Base-by-base conservation (phyloP, 2,797 vertebrate species). In the Carapus acus region DNA sequence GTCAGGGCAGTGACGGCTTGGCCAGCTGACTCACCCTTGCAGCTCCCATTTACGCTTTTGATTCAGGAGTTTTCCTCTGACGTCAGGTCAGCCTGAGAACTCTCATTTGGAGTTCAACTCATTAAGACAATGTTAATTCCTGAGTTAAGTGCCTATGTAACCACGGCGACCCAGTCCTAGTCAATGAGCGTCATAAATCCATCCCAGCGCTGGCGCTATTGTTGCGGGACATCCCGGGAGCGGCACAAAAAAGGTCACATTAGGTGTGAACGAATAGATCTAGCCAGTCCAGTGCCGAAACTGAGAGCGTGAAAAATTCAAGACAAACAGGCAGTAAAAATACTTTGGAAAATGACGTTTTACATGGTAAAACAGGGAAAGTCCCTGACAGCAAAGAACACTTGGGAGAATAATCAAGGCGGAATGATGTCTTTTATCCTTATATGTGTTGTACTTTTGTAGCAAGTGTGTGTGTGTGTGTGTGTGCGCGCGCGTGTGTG, bases 71-170 rank as follows among this genome's bases (percentile, higher is more conserved):
- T 65, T 72, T 61, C 65, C 68, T 77, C 72, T 86, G 85, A 86
- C 83, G 83, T 88, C 83, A 84, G 60, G 27, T 39, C 38, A 7
- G 44, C 49, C 49, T 66, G 53, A 79, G 71, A 57, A 67, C 54
- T 69, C 67, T 65, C 73, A 79, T 69, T 79, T 71, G 27, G 57
- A 58, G 49, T 24, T 45, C 7, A 49, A 62, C 71, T 73, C 69
- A 72, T 77, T 71, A 79, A 77, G 73, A 81, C 58, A 57, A 70
- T 73, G 79, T 73, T 66, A 77, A 80, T 80, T 83, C 81, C 65
- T 78, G 57, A 45, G 69, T 47, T 24, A 59, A 62, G 64, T 39
- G 58, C 54, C 57, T 58, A 42, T 43, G 82, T 84, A 77, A 73
- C 86, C 82, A 15, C 18, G 72, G 84, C 34, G 65, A 86, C 76